A percentile compares a stretch with the other conserved stretches of the same genome.
Evolutionary conservation across 1,140 invertebrate species (phyloP).

Genomic region (Aricia agestis): DNA sequence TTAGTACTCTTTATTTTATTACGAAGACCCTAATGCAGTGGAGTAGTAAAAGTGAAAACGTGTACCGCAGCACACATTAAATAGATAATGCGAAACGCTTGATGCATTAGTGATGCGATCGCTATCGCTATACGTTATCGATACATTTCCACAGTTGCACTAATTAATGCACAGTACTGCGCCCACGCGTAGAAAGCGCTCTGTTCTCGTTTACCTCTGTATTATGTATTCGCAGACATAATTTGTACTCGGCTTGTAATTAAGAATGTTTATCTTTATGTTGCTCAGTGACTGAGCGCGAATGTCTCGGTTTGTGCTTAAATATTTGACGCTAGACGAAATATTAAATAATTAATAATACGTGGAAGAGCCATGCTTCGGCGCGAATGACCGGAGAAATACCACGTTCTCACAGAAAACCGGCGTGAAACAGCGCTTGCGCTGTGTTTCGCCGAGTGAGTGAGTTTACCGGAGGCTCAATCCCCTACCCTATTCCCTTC

Average conservation of each 20-base stretch:
- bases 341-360: too few species aligned
- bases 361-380: too few species aligned
- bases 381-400: too few species aligned
- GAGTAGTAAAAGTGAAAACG: slow-evolving; percentile 15
- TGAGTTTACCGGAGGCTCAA: too few species aligned
- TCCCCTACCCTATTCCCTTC: too few species aligned
- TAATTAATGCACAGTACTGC: slow-evolving; percentile 21
- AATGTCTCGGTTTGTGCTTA: background rate
- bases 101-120: slow-evolving; percentile 10
- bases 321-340: background rate
- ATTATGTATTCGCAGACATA: slow-evolving; percentile 21
- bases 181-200: slow-evolving; percentile 23
- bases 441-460: too few species aligned
- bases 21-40: background rate
- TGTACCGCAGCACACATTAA: slow-evolving; percentile 9
- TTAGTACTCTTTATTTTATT: background rate
- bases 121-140: slow-evolving; percentile 2
- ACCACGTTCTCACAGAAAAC: too few species aligned
- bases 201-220: slow-evolving; percentile 20
- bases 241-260: slow-evolving; percentile 18
- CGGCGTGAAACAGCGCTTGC: too few species aligned
- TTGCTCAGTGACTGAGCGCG: background rate
- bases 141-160: slow-evolving; percentile 17
- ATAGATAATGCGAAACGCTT: slow-evolving; percentile 13
- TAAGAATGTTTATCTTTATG: background rate